Conservation (phyloP, 2,797 vertebrate genomes). For the Pogoniulus pusillus region DNA sequence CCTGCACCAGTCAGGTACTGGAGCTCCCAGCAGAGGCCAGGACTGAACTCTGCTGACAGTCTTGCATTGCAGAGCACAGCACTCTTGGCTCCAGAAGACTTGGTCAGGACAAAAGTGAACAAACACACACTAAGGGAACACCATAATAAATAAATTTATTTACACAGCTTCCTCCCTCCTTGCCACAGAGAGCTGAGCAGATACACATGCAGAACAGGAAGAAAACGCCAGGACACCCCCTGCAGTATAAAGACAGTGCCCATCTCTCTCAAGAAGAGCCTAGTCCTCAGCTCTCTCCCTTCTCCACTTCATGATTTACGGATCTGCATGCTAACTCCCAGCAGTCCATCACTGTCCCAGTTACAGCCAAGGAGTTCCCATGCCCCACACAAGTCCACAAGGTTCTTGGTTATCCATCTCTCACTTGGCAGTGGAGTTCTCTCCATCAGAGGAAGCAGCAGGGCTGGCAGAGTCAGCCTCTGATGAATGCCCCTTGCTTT, state of each 20-base stretch:
- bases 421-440: constrained; percentile 26
- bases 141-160: constrained; percentile 12
- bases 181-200: background rate
- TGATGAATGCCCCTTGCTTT: constrained; percentile 63
- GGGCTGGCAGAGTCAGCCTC: background rate
- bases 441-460: constrained; percentile 11
- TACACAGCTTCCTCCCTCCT: background rate
- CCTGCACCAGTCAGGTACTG: background rate
- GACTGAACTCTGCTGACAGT: background rate
- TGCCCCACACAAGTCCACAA: background rate
- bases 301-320: background rate
- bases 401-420: background rate
- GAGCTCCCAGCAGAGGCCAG: background rate
- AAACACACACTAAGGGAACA: background rate
- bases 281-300: background rate
- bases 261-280: background rate
- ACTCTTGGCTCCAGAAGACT: background rate
- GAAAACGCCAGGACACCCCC: background rate
- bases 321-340: background rate
- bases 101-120: background rate
- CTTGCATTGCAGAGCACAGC: background rate
- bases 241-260: no score
- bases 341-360: background rate
- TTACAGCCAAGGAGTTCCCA: background rate
- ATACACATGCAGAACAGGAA: background rate